Percentiles rank a stretch among this genome's conserved stretches.
These are phyloP conservation scores for Panopea generosa DNA, from an alignment of 2,888 invertebrate species.

Conservation along the genomic window DNA sequence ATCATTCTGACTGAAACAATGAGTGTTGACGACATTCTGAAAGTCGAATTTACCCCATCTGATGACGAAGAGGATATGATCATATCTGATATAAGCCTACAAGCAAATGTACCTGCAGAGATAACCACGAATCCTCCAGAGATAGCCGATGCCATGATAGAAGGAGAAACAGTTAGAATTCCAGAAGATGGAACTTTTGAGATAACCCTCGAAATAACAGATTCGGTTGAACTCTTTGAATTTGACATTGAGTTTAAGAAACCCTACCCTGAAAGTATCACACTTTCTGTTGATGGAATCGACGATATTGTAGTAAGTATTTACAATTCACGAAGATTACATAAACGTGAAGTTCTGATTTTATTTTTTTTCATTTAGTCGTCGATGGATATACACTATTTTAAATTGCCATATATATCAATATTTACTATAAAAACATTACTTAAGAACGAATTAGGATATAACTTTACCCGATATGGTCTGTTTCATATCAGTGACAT, in stretches of 20 bases:
- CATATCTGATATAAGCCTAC: constrained; percentile 15
- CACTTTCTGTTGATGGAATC: constrained; percentile 19
- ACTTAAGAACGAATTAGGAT: too few species aligned
- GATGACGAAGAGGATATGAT: constrained; percentile 4
- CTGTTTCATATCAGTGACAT: too few species aligned
- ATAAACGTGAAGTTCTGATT: too few species aligned
- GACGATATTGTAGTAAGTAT: constrained; percentile 4
- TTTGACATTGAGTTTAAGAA: constrained; percentile 10
- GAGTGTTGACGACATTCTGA: constrained; percentile 17
- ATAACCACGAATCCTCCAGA: constrained; percentile 11
- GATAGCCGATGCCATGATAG: constrained; percentile 11
- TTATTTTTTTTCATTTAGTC: too few species aligned
- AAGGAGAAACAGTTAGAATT: constrained; percentile 15
- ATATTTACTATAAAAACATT: too few species aligned
- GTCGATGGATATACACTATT: too few species aligned
- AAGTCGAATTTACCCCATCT: constrained; percentile 13
- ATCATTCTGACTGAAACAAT: constrained; percentile 21
- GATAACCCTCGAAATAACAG: constrained; percentile 4
- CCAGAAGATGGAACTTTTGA: constrained; percentile 35
- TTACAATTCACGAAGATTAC: too few species aligned
- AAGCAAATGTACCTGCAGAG: neutral
- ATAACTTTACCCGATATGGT: too few species aligned
- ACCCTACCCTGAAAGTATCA: constrained; percentile 13
- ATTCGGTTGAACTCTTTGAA: constrained; percentile 19
- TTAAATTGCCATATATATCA: too few species aligned